Conservation (phyloP, 1,140 invertebrate species). For the Thereuonema tuberculata region DNA sequence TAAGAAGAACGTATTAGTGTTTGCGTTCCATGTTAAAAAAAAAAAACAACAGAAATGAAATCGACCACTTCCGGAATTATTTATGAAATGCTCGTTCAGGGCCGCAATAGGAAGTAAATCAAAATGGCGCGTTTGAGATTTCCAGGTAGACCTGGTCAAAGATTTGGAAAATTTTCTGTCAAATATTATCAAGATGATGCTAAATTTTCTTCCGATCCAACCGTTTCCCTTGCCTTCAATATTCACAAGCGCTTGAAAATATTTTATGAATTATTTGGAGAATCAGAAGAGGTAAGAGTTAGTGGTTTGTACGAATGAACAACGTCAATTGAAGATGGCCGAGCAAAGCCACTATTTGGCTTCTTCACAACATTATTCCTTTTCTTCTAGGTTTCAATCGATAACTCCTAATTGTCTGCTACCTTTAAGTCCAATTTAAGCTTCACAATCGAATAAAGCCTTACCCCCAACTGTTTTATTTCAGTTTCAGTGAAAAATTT, state of each 20-base stretch:
- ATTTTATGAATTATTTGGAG: constrained; percentile 33
- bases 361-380: no score
- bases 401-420: no score
- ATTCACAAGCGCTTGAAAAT: constrained; percentile 29
- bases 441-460: no score
- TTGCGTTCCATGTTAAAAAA: no score
- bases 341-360: background rate
- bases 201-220: constrained; percentile 22
- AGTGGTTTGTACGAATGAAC: constrained; percentile 6
- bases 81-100: background rate
- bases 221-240: constrained; percentile 23
- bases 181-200: constrained; percentile 26
- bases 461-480: no score
- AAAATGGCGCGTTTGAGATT: constrained; percentile 32
- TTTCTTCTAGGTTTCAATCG: no score
- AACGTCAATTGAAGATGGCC: background rate
- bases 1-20: no score
- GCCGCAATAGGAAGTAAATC: background rate
- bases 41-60: no score
- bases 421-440: no score
- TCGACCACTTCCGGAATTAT: no score
- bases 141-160: constrained; percentile 32
- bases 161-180: constrained; percentile 28
- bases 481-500: no score
- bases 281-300: constrained; percentile 34